phyloP scores from a whole-genome alignment of 2,888 invertebrate genomes.

The Lissonota sp. region DNA sequence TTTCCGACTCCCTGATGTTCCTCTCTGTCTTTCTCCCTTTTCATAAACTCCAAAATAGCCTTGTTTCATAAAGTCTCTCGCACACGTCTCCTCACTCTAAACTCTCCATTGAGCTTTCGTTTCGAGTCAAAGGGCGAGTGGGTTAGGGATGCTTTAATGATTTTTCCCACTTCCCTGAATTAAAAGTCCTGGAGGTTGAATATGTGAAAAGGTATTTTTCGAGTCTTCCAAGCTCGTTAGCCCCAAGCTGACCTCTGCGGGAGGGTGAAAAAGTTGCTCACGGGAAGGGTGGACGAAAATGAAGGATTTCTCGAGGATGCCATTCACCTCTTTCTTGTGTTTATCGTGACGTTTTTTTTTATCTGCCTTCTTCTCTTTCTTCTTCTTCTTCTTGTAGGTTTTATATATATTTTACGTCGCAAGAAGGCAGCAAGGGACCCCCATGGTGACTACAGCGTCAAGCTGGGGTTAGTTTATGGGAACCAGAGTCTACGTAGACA shows the following conservation, averaged over 20 bases:
- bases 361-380: not conserved
- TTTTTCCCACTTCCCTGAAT: not conserved
- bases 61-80: constrained; percentile 18
- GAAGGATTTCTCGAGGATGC: not conserved
- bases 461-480: constrained; percentile 79
- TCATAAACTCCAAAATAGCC: not conserved
- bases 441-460: constrained; percentile 74
- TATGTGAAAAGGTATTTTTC: not conserved
- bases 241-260: too few relatives aligned
- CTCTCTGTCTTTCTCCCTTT: not conserved
- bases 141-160: constrained; percentile 30
- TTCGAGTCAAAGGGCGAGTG: constrained; percentile 25
- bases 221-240: not conserved
- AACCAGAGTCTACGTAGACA: constrained; percentile 80
- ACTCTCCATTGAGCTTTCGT: constrained; percentile 10
- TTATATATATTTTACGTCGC: constrained; percentile 44
- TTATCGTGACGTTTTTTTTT: constrained; percentile 16
- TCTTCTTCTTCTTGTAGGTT: constrained; percentile 2
- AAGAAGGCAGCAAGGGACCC: constrained; percentile 56
- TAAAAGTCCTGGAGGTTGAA: too few relatives aligned
- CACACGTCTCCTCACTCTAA: constrained; percentile 19
- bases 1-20: not conserved
- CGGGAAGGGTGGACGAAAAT: not conserved
- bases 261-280: too few relatives aligned
- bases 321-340: constrained; percentile 46